Evolutionary conservation across 2,113 vertebrate genomes (phyloP).

Genomic region (Genyomyrus donnyi): DNA sequence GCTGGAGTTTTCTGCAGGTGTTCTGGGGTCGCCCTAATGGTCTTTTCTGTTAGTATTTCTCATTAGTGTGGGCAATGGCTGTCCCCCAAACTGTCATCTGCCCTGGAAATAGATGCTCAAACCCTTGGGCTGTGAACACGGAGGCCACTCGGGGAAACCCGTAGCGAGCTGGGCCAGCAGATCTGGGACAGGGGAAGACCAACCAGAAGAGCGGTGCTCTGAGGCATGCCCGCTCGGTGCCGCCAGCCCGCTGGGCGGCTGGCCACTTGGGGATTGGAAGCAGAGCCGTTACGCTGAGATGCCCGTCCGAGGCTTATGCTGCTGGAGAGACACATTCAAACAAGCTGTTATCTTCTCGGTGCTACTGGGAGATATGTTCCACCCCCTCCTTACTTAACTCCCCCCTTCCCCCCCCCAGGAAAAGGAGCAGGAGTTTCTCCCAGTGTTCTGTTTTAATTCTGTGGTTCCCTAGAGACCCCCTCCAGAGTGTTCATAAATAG

Average conservation of each 20-base stretch:
- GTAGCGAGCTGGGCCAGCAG: not conserved
- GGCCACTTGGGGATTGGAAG: not conserved
- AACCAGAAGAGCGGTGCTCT: not conserved
- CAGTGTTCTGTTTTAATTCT: not conserved
- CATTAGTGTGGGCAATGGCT: not conserved
- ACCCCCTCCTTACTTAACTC: not conserved
- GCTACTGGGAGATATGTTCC: not conserved
- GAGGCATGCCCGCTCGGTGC: not conserved
- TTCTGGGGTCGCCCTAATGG: not conserved
- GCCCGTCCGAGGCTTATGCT: not conserved
- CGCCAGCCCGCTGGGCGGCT: not conserved
- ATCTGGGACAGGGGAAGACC: not conserved
- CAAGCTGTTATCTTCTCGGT: not conserved
- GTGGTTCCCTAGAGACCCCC: not conserved
- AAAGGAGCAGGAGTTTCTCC: not conserved
- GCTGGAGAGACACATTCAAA: not conserved
- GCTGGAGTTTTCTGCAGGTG: not conserved
- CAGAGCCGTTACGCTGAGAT: not conserved
- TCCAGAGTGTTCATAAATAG: not conserved
- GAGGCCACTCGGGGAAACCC: not conserved
- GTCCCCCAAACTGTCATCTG: not conserved
- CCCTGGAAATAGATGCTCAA: not conserved
- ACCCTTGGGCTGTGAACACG: not conserved
- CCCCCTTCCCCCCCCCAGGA: not conserved
- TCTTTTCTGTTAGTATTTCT: not conserved